phyloP scores from a whole-genome alignment of 2,888 invertebrate genomes.

The Schizaphis graminum region DNA sequence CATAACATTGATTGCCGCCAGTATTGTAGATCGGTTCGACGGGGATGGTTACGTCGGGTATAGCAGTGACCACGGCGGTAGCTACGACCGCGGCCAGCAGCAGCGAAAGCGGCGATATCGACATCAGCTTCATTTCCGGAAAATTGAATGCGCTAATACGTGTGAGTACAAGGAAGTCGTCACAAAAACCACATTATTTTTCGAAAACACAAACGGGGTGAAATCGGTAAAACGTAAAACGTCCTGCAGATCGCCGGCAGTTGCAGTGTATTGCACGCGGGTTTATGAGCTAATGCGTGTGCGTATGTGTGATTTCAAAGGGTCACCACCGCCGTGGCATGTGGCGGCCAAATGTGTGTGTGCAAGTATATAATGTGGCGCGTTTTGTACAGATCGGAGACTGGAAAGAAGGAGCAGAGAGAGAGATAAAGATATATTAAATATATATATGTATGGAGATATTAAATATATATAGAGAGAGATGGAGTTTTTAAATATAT shows the following conservation, averaged over 20 bases:
- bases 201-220: neutral
- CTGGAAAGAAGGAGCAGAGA: neutral
- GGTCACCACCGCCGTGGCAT: slow-evolving; percentile 35
- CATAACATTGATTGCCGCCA: slow-evolving; percentile 59
- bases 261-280: neutral
- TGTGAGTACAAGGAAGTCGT: neutral
- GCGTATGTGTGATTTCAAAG: neutral
- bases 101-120: neutral
- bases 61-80: neutral
- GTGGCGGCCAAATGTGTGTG: slow-evolving; percentile 61
- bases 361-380: neutral
- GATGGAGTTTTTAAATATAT: neutral
- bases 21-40: slow-evolving; percentile 54
- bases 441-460: neutral
- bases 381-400: neutral
- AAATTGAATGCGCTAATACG: neutral
- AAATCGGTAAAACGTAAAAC: neutral
- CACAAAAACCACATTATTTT: neutral
- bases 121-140: slow-evolving; percentile 6
- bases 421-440: neutral
- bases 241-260: neutral
- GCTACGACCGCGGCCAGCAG: neutral
- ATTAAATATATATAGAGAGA: neutral
- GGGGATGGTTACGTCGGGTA: slow-evolving; percentile 41
- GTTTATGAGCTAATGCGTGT: neutral